Evolutionary conservation across 1,140 invertebrate genomes (phyloP).

Genomic region (Sarcophaga bullata): DNA sequence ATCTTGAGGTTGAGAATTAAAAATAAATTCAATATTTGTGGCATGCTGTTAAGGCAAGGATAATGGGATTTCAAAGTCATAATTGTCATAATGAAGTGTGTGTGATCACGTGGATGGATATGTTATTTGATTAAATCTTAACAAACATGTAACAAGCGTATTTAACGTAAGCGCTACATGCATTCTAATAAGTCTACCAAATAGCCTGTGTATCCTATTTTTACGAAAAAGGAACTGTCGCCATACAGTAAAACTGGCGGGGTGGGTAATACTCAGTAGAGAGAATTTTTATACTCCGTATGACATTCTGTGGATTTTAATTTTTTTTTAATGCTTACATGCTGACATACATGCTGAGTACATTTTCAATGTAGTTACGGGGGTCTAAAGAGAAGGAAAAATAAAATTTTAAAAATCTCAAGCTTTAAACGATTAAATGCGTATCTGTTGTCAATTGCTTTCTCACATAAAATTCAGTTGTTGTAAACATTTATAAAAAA

Average conservation of each 20-base stretch:
- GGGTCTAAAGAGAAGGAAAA: neutral
- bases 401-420: neutral
- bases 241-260: no score
- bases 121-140: constrained; percentile 13
- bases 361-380: neutral
- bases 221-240: no score
- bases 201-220: no score
- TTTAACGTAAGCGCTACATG: neutral
- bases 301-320: neutral
- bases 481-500: no score
- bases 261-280: no score
- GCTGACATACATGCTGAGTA: neutral
- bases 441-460: neutral
- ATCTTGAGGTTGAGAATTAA: no score
- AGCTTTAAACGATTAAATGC: neutral
- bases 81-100: constrained; percentile 17
- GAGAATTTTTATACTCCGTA: neutral
- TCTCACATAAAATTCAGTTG: no score
- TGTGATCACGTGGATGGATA: neutral
- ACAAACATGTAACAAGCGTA: neutral
- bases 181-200: no score
- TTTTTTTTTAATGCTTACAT: neutral
- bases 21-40: constrained; percentile 3
- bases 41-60: neutral
- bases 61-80: neutral